Percentiles rank a stretch among this genome's conserved stretches.
Conservation (phyloP, 2,888 invertebrate genomes). For the Patella depressa region DNA sequence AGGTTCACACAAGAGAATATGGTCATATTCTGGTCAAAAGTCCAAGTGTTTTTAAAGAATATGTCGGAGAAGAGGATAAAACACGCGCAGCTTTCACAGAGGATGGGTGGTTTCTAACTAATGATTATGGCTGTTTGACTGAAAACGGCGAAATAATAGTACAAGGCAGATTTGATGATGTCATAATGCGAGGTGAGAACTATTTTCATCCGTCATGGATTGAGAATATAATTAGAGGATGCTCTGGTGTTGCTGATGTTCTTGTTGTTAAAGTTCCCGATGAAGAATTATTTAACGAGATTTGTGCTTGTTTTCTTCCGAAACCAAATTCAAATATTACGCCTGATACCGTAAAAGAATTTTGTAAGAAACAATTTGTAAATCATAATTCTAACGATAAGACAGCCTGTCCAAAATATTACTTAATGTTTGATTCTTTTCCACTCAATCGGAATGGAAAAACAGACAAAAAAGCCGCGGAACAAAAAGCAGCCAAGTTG, state of each 20-base stretch:
- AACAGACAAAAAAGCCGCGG: background rate
- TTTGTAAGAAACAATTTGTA: background rate
- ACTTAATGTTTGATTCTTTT: background rate
- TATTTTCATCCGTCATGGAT: slow-evolving; percentile 23
- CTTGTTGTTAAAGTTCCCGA: slow-evolving; percentile 26
- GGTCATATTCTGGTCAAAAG: slow-evolving; percentile 16
- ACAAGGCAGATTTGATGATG: slow-evolving; percentile 16
- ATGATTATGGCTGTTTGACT: slow-evolving; percentile 13
- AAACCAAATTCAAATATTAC: slow-evolving; percentile 5
- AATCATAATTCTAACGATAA: background rate
- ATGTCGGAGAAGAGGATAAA: slow-evolving; percentile 15
- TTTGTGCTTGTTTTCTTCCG: slow-evolving; percentile 26
- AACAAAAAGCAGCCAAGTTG: background rate
- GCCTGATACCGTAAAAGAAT: background rate
- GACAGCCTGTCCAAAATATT: background rate
- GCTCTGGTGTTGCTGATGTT: slow-evolving; percentile 16
- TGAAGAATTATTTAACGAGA: slow-evolving; percentile 13
- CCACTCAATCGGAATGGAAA: background rate
- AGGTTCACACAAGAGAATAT: background rate
- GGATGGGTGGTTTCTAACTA: slow-evolving; percentile 20
- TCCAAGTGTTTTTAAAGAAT: background rate
- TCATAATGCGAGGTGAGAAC: slow-evolving; percentile 20
- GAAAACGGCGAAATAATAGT: slow-evolving; percentile 15
- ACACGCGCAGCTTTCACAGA: slow-evolving; percentile 16
- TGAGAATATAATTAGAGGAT: slow-evolving; percentile 16